These are phyloP conservation scores for Lagodon rhomboides DNA, from an alignment of 2,797 vertebrate genomes.

Conservation along the genomic window DNA sequence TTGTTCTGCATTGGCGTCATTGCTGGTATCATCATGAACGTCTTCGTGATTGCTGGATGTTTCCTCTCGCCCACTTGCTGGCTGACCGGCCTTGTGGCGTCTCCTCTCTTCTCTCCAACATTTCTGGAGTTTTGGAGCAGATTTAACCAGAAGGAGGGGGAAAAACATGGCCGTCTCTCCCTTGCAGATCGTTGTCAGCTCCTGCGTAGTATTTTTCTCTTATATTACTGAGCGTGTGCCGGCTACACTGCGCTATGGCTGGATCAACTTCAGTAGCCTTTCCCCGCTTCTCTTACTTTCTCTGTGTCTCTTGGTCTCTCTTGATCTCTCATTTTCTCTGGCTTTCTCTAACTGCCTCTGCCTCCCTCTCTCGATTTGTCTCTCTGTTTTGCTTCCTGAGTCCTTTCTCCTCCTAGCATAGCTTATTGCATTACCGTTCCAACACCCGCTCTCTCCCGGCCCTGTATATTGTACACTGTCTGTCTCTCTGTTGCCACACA, in stretches of 20 bases:
- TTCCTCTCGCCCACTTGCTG: constrained; percentile 58
- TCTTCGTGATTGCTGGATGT: constrained; percentile 37
- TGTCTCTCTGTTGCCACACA: constrained; percentile 62
- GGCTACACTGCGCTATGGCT: constrained; percentile 50
- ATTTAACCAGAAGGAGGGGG: constrained; percentile 45
- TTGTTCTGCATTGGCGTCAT: constrained; percentile 50
- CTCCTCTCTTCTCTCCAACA: constrained; percentile 65
- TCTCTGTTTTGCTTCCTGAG: constrained; percentile 73
- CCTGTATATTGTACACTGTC: constrained; percentile 63
- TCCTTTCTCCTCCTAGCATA: constrained; percentile 60
- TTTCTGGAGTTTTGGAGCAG: constrained; percentile 68
- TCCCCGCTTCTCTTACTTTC: constrained; percentile 56
- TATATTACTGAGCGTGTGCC: constrained; percentile 58
- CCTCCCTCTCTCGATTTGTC: constrained; percentile 63
- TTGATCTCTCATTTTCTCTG: constrained; percentile 59
- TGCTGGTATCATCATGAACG: constrained; percentile 54
- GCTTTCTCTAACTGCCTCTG: constrained; percentile 62
- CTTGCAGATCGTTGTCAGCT: constrained; percentile 67
- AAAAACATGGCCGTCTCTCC: constrained; percentile 66
- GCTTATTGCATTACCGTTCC: constrained; percentile 66
- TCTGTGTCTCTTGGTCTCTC: constrained; percentile 50
- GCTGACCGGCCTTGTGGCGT: constrained; percentile 61
- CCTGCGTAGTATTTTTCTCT: constrained; percentile 65
- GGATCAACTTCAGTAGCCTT: constrained; percentile 72
- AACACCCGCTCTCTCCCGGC: constrained; percentile 58